phyloP scores from a whole-genome alignment of 2,113 vertebrate species.

The Alligator mississippiensis region DNA sequence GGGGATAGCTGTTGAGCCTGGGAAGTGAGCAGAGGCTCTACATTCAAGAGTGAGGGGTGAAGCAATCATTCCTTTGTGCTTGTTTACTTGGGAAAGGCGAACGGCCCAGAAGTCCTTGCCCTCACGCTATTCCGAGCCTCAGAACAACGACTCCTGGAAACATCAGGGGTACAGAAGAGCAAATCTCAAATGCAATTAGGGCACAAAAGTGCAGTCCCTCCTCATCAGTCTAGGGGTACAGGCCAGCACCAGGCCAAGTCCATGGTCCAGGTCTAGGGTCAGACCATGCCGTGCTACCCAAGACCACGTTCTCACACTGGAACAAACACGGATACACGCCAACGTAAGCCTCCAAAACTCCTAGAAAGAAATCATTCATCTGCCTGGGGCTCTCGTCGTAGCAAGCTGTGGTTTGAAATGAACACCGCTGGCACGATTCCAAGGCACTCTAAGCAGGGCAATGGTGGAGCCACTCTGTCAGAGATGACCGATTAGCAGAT shows the following conservation, averaged over 20 bases:
- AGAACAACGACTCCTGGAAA: background rate
- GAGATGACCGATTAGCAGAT: background rate
- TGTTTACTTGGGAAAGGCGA: background rate
- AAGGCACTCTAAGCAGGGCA: background rate
- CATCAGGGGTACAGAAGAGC: background rate
- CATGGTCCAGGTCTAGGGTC: background rate
- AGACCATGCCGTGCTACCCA: background rate
- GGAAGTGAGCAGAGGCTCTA: background rate
- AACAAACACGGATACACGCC: background rate
- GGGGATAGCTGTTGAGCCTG: background rate
- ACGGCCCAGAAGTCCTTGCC: background rate
- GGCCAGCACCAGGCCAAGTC: background rate
- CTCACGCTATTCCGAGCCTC: background rate
- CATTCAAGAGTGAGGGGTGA: fast-evolving
- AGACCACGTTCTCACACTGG: background rate
- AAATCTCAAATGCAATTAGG: constrained; percentile 3
- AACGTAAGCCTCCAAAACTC: background rate
- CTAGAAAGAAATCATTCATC: background rate
- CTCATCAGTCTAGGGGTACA: background rate
- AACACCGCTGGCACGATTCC: background rate
- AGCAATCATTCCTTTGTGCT: background rate
- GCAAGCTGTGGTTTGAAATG: background rate
- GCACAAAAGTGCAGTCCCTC: background rate
- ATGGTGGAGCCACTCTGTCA: background rate
- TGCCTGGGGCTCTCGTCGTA: background rate